These are phyloP conservation scores for Eueides isabella DNA, from an alignment of 1,140 invertebrate species.

Conservation along the genomic window DNA sequence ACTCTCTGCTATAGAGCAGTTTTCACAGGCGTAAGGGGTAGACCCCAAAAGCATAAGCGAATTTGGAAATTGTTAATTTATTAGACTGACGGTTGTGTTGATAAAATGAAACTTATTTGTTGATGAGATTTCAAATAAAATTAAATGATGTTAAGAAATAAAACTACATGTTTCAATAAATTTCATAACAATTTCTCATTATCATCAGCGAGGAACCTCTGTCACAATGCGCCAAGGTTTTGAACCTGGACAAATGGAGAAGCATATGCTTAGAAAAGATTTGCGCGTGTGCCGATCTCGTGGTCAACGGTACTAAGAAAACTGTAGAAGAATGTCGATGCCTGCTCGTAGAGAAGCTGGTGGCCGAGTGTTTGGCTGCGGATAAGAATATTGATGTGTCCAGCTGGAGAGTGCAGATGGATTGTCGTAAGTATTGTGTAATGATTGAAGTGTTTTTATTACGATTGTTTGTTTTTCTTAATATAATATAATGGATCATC, in stretches of 20 bases:
- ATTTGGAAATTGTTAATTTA: no score
- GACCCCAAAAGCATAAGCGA: no score
- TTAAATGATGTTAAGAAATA: no score
- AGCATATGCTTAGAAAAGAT: constrained; percentile 88
- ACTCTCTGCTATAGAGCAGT: no score
- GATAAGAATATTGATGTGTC: constrained; percentile 84
- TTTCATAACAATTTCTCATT: background rate
- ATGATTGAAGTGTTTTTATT: background rate
- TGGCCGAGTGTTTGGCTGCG: constrained; percentile 87
- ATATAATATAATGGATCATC: no score
- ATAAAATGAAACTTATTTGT: no score
- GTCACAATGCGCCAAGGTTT: constrained; percentile 82
- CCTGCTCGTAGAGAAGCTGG: constrained; percentile 85
- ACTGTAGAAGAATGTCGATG: constrained; percentile 86
- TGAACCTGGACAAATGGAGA: constrained; percentile 86
- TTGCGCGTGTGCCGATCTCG: constrained; percentile 84
- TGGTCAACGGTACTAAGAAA: constrained; percentile 66
- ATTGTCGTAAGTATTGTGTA: constrained; percentile 86
- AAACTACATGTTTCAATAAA: no score
- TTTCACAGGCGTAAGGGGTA: no score
- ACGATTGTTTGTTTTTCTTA: no score
- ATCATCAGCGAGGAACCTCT: constrained; percentile 84
- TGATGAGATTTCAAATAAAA: no score
- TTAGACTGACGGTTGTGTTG: no score
- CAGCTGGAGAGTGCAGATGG: constrained; percentile 86